Evolutionary conservation across 2,888 invertebrate genomes (phyloP), one percentile per base, ranked within the genome.

Genomic region (Erebia ligea): DNA sequence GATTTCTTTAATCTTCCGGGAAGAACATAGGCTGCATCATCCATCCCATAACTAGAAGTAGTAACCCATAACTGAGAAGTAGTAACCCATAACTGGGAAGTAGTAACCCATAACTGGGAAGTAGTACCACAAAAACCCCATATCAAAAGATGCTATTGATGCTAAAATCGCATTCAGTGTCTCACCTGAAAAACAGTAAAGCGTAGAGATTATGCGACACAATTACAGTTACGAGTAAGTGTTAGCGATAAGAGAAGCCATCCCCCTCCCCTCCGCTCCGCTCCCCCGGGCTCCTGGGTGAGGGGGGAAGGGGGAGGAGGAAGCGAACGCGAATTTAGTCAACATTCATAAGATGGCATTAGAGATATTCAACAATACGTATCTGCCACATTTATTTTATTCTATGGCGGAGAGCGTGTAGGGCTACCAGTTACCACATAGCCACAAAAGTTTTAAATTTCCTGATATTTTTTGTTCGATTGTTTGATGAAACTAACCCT

Each of bases 351-450:
- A 71, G 67, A 71, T 68, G 64, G 67, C 67, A 67, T 71, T 64
- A 69, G 57, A 67, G 63, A 71, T 71, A 67, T 71, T 64, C 69
- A 67, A 69, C 71, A 72, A 65, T 65, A 64, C 71, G 61, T 48
- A 61, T 73, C 73, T 73, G 73, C 69, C 69, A 69, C 71, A 71
- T 73, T 73, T 69, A 69, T 73, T 71, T 54, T 64, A 64, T 52
- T 62, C 73, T 71, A 54, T 69, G 73, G 68, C 57, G 11, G 52
- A 58, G 54, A 61, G 34, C 48, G 48, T 54, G 66, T 25, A 67
- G 70, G 67, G 70, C 50, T 48, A 45, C 8, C 21, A 62, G 56
- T n/a, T n/a, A n/a, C n/a, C n/a, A n/a, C n/a, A 25, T 11, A 17
- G 6, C 48, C 19, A 0, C 3, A 13, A 21, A 17, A 17, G 54